Evolutionary conservation across 2,888 invertebrate species (phyloP).

Genomic region (Scrobipalpa atriplicella): DNA sequence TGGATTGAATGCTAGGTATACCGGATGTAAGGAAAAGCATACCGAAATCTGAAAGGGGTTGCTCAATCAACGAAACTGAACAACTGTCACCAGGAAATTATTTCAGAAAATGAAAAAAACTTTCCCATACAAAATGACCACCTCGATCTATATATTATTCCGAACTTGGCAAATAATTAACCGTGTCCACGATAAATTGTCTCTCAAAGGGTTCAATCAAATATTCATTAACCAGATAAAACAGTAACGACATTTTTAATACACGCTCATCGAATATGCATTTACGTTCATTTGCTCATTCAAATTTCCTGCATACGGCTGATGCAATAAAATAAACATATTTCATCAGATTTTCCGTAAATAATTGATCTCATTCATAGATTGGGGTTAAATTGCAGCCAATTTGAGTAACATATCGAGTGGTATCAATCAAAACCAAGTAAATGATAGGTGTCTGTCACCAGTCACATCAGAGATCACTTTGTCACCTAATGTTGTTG

Average conservation of each 20-base stretch:
- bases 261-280: neutral
- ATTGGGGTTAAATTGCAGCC: constrained; percentile 43
- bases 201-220: neutral
- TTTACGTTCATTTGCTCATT: neutral
- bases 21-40: too few relatives aligned
- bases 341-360: constrained; percentile 18
- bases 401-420: constrained; percentile 25
- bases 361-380: constrained; percentile 24
- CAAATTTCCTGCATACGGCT: neutral
- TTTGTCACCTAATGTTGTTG: neutral
- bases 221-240: constrained; percentile 6
- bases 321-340: constrained; percentile 15
- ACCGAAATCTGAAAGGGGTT: too few relatives aligned
- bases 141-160: neutral
- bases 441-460: neutral
- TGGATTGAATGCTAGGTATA: too few relatives aligned
- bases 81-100: too few relatives aligned
- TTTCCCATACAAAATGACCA: too few relatives aligned
- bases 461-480: neutral
- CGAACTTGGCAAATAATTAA: neutral
- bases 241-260: neutral
- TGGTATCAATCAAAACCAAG: constrained; percentile 22
- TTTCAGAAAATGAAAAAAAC: too few relatives aligned
- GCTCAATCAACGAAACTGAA: too few relatives aligned
- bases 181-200: neutral